Evolutionary conservation across 2,888 invertebrate species (phyloP).

Genomic region (Rotaria magnacalcarata): DNA sequence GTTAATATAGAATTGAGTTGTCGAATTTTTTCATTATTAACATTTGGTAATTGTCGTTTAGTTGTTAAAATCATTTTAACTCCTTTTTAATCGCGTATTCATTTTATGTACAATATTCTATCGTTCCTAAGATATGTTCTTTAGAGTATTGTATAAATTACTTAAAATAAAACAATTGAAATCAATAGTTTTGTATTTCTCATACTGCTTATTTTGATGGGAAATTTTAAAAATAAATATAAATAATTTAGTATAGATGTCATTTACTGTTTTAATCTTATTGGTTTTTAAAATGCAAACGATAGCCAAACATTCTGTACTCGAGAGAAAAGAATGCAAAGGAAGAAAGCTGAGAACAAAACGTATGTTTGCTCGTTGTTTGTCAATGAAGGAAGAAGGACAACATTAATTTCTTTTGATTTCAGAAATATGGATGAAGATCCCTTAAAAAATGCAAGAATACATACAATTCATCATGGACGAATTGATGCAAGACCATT

Average conservation of each 20-base stretch:
- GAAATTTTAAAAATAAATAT: not conserved
- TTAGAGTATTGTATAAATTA: not conserved
- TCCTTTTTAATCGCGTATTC: not conserved
- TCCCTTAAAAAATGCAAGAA: not conserved
- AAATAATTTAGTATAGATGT: not conserved
- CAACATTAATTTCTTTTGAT: not conserved
- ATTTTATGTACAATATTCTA: not conserved
- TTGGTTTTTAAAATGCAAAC: not conserved
- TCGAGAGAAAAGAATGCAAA: not conserved
- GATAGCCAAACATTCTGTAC: not conserved
- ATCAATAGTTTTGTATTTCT: not conserved
- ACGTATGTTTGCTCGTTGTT: not conserved
- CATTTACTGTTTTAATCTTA: not conserved
- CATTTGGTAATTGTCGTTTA: slow-evolving; percentile 30
- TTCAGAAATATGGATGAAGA: not conserved
- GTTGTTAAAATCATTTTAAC: slow-evolving; percentile 6
- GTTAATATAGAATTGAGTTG: not conserved
- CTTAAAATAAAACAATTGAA: not conserved
- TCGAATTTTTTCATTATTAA: slow-evolving; percentile 25
- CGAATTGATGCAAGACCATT: not conserved
- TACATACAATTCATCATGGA: not conserved
- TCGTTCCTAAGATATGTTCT: not conserved
- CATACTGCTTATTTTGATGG: not conserved
- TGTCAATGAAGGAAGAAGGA: not conserved
- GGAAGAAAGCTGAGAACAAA: not conserved